These are phyloP conservation scores for Zosterops borbonicus DNA, from an alignment of 2,113 vertebrate genomes.

Conservation along the genomic window DNA sequence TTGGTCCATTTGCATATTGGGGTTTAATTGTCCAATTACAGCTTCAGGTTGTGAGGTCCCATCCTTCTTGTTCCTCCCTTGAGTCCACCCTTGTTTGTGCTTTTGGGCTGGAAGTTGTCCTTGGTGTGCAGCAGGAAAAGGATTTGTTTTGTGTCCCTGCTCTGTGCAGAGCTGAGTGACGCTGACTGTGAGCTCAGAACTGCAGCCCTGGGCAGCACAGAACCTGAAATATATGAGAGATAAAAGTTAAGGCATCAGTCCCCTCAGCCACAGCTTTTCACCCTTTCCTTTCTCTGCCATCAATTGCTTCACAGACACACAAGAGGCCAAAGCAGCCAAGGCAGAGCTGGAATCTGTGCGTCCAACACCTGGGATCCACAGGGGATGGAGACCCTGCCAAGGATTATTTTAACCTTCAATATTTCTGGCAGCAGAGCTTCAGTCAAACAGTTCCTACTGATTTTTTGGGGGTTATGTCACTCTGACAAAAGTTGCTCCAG, in stretches of 20 bases:
- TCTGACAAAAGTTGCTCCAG: slow-evolving; percentile 12
- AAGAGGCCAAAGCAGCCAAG: not conserved
- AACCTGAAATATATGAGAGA: not conserved
- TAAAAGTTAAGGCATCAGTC: not conserved
- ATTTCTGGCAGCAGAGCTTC: slow-evolving; percentile 32
- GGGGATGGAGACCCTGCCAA: slow-evolving; percentile 13
- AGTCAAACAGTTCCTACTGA: not conserved
- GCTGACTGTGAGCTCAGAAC: not conserved
- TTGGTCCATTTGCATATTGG: not conserved
- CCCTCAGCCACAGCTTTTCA: not conserved
- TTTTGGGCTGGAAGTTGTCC: not conserved
- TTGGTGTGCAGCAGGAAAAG: not conserved
- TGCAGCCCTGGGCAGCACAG: not conserved
- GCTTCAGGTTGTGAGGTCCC: not conserved
- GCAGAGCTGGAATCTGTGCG: not conserved
- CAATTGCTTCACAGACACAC: not conserved
- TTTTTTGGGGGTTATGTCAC: slow-evolving; percentile 10
- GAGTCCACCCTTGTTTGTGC: not conserved
- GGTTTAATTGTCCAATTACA: not conserved
- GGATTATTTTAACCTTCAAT: slow-evolving; percentile 58
- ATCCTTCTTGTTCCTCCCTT: not conserved
- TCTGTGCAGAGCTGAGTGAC: not conserved
- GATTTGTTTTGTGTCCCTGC: not conserved
- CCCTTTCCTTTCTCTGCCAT: not conserved
- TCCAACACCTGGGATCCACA: slow-evolving; percentile 44